Evolutionary conservation across 2,888 invertebrate species (phyloP).

Genomic region (Melitaea athalia): DNA sequence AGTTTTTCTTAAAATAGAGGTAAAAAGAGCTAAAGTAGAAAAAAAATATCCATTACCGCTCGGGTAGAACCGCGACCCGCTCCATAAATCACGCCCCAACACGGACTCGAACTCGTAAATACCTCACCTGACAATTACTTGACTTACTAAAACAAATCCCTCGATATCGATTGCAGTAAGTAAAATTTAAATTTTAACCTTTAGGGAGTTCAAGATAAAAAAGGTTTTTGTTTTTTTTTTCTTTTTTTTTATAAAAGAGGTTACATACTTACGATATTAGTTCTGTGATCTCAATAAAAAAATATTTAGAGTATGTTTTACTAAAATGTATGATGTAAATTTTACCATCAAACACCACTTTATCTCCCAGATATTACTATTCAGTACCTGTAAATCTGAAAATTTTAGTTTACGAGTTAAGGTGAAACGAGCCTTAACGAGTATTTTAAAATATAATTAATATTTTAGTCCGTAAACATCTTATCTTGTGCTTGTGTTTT

Average conservation of each 20-base stretch:
- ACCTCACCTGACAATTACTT: constrained; percentile 48
- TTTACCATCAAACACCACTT: no score
- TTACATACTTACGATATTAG: no score
- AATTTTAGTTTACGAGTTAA: no score
- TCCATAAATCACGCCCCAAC: constrained; percentile 31
- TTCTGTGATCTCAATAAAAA: no score
- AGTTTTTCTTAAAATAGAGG: not conserved
- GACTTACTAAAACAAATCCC: constrained; percentile 41
- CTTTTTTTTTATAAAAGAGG: not conserved
- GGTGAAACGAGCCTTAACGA: no score
- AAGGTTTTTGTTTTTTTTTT: not conserved
- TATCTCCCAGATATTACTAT: no score
- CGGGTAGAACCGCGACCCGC: constrained; percentile 11
- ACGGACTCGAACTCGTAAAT: constrained; percentile 41
- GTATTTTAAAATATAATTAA: no score
- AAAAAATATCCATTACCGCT: constrained; percentile 12
- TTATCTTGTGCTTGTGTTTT: no score
- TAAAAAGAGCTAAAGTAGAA: not conserved
- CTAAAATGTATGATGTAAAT: no score
- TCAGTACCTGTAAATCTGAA: no score
- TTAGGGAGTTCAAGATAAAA: constrained; percentile 1
- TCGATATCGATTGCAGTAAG: constrained; percentile 16
- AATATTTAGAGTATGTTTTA: no score
- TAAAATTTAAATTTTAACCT: constrained; percentile 21
- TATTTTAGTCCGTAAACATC: no score